phyloP scores from a whole-genome alignment of 2,797 vertebrate genomes.

The Falco peregrinus region DNA sequence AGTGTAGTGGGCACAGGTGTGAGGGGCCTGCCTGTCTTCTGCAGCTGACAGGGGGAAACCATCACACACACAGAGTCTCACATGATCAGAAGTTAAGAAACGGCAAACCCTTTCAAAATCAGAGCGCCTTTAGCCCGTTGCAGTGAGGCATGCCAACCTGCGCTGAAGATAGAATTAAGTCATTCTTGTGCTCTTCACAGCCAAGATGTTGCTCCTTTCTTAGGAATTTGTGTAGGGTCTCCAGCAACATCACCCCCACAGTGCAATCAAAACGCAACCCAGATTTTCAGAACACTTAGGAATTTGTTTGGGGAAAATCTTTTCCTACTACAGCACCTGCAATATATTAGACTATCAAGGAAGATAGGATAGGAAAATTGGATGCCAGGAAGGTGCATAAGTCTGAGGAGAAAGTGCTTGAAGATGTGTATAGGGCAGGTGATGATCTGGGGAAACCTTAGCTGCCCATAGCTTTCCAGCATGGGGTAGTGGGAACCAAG shows the following conservation, averaged over 20 bases:
- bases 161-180: not conserved
- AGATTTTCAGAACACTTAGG: not conserved
- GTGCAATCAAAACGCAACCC: not conserved
- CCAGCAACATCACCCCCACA: not conserved
- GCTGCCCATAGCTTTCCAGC: not conserved
- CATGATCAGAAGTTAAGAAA: not conserved
- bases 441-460: not conserved
- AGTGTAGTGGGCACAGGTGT: slow-evolving; percentile 18
- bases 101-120: not conserved
- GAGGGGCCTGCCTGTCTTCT: not conserved
- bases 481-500: not conserved
- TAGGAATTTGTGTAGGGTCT: not conserved
- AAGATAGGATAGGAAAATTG: not conserved
- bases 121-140: not conserved
- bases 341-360: not conserved
- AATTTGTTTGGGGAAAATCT: not conserved
- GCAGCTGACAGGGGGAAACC: not conserved
- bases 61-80: not conserved
- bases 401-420: not conserved
- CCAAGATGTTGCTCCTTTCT: not conserved
- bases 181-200: not conserved
- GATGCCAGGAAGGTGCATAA: not conserved
- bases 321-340: not conserved
- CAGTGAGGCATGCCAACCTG: not conserved
- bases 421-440: not conserved